These are phyloP conservation scores for Perca fluviatilis DNA, from an alignment of 2,113 vertebrate genomes.

Conservation along the genomic window DNA sequence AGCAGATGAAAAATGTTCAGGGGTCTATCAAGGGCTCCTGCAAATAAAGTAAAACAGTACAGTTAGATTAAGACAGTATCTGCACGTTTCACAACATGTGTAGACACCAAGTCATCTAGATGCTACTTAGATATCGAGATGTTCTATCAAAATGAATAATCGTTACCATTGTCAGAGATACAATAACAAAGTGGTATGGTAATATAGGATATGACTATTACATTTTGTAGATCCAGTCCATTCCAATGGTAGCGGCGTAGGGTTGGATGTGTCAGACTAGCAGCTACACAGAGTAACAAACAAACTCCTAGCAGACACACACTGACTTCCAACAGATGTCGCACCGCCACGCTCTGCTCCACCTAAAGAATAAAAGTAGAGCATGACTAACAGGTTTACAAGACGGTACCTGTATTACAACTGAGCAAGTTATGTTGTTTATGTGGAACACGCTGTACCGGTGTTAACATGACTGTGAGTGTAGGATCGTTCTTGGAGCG, in stretches of 20 bases:
- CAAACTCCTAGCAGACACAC: constrained; percentile 78
- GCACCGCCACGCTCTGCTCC: constrained; percentile 73
- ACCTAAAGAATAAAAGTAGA: constrained; percentile 64
- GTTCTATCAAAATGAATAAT: not conserved
- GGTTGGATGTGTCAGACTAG: constrained; percentile 58
- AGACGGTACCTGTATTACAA: not conserved
- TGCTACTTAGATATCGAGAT: not conserved
- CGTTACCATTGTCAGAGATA: not conserved
- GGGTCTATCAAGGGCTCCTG: constrained; percentile 77
- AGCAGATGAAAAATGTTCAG: constrained; percentile 51
- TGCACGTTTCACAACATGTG: constrained; percentile 5
- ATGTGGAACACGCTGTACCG: constrained; percentile 66
- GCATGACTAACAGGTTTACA: constrained; percentile 6
- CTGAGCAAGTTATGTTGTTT: not conserved
- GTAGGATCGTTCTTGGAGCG: constrained; percentile 72
- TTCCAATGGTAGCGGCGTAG: constrained; percentile 47
- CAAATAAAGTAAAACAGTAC: constrained; percentile 45
- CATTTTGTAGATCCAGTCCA: constrained; percentile 73
- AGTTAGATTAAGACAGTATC: not conserved
- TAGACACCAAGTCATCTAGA: not conserved
- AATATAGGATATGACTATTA: constrained; percentile 40
- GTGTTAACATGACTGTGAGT: constrained; percentile 81
- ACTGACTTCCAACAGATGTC: constrained; percentile 79
- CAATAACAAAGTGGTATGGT: constrained; percentile 1
- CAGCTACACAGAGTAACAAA: constrained; percentile 76